These are phyloP conservation scores for Stomatorhinus walkeri DNA, from an alignment of 2,797 vertebrate species.

Conservation along the genomic window DNA sequence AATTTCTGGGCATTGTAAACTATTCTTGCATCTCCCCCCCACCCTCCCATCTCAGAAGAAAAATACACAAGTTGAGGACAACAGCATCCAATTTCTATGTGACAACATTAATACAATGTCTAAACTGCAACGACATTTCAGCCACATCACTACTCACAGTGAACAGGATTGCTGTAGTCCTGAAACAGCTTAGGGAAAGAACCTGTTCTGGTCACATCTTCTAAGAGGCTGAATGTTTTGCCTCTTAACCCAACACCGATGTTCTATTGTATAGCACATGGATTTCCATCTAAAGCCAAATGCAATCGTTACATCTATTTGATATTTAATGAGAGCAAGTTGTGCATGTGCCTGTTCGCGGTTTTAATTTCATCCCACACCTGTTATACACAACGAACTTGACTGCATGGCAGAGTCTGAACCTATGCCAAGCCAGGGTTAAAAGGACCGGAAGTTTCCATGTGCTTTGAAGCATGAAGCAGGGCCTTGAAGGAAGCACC, in stretches of 20 bases:
- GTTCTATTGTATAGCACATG: not conserved
- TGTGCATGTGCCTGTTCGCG: not conserved
- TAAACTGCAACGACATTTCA: not conserved
- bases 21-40: not conserved
- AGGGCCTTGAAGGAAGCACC: not conserved
- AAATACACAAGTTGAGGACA: conserved; percentile 19
- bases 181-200: not conserved
- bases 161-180: not conserved
- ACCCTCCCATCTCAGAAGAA: conserved; percentile 23
- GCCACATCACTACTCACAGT: not conserved
- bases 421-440: not conserved
- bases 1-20: not conserved
- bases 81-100: not conserved
- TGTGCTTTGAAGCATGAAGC: not conserved
- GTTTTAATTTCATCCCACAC: not conserved
- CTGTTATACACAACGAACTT: not conserved
- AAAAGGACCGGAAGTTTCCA: not conserved
- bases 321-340: not conserved
- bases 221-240: not conserved
- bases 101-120: conserved; percentile 24
- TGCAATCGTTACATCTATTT: not conserved
- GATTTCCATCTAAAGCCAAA: not conserved
- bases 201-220: not conserved
- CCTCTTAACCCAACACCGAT: not conserved
- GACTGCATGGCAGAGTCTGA: not conserved